Conservation (phyloP, 2,113 vertebrate species). For the Oriolus oriolus region DNA sequence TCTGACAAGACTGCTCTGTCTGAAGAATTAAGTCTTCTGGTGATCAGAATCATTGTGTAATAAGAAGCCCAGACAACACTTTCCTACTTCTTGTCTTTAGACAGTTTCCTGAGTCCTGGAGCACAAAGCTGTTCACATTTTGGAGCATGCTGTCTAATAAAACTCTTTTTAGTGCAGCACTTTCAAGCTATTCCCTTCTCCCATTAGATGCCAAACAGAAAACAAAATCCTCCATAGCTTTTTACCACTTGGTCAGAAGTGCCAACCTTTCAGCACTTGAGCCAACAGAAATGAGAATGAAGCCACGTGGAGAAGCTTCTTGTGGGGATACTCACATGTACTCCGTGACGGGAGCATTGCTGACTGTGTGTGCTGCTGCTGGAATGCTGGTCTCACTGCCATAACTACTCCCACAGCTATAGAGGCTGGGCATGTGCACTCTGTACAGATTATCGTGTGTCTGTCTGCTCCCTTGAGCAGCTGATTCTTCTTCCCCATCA, state of each 20-base stretch:
- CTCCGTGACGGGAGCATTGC: constrained; percentile 96
- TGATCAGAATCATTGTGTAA: neutral
- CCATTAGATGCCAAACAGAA: neutral
- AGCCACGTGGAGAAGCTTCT: neutral
- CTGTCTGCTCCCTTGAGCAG: constrained; percentile 83
- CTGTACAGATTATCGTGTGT: constrained; percentile 94
- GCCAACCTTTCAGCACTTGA: neutral
- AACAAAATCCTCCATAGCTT: neutral
- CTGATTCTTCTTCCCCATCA: constrained; percentile 87
- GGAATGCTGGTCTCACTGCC: constrained; percentile 97
- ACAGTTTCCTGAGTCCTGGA: neutral
- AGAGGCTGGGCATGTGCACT: constrained; percentile 97
- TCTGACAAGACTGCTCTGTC: neutral
- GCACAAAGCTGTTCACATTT: neutral
- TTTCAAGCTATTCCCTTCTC: neutral
- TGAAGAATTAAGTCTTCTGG: neutral
- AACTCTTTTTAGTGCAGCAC: neutral
- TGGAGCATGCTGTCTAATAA: neutral
- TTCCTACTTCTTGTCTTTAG: neutral
- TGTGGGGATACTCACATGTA: constrained; percentile 87
- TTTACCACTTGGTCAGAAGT: neutral
- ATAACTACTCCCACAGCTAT: constrained; percentile 98
- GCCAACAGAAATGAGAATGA: neutral
- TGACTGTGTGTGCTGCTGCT: constrained; percentile 94
- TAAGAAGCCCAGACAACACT: neutral